Percentiles rank a stretch among this genome's conserved stretches.
phyloP scores from a whole-genome alignment of 2,113 vertebrate genomes.

The Colossoma macropomum region DNA sequence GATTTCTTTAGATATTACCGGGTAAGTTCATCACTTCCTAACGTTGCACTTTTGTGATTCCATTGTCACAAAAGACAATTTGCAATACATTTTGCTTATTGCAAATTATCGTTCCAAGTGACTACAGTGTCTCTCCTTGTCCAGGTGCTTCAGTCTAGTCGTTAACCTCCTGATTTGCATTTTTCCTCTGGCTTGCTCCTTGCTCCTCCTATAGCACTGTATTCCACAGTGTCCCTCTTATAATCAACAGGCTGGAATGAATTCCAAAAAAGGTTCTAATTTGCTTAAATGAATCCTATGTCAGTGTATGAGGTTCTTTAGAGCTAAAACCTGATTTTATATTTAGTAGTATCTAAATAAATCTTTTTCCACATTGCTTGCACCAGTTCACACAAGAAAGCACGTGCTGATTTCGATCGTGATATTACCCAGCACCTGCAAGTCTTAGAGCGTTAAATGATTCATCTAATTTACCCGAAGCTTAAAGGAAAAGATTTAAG shows the following conservation, averaged over 20 bases:
- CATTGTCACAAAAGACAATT: too few species aligned
- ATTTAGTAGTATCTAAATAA: too few species aligned
- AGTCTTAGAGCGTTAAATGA: neutral
- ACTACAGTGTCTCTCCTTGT: neutral
- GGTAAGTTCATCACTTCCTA: conserved; percentile 69
- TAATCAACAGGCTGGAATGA: too few species aligned
- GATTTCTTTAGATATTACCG: conserved; percentile 98
- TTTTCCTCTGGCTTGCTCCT: neutral
- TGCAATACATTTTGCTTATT: too few species aligned
- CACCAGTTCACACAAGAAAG: neutral
- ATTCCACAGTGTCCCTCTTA: neutral
- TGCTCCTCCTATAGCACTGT: neutral
- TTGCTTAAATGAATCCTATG: neutral
- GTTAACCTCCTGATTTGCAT: neutral
- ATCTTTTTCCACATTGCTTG: too few species aligned
- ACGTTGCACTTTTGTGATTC: too few species aligned
- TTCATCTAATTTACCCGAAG: conserved; percentile 12
- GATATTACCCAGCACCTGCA: neutral
- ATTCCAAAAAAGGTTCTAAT: neutral
- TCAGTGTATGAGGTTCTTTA: too few species aligned
- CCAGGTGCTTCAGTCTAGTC: neutral
- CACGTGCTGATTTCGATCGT: neutral
- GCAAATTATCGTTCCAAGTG: too few species aligned
- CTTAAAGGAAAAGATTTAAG: neutral
- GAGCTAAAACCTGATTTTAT: too few species aligned